Percentiles rank a stretch among this genome's conserved stretches.
Conservation (phyloP, 2,113 vertebrate genomes). For the Cryptomyrus ogoouensis region DNA sequence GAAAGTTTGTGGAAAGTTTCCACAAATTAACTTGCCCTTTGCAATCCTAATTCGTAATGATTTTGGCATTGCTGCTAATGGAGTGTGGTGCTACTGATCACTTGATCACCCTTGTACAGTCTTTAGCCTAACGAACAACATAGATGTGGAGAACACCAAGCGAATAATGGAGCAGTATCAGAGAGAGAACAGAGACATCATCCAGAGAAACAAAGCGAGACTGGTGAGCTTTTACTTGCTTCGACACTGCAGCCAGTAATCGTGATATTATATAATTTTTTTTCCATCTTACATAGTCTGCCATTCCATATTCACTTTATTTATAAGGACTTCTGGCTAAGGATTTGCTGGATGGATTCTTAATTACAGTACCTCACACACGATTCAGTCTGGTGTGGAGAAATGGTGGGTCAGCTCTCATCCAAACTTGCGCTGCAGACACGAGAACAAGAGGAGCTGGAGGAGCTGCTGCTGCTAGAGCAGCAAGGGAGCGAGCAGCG, state of each 20-base stretch:
- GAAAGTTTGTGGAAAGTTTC: neutral
- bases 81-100: neutral
- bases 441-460: constrained; percentile 89
- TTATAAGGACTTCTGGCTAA: neutral
- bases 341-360: neutral
- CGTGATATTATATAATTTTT: neutral
- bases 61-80: neutral
- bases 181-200: constrained; percentile 87
- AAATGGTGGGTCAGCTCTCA: neutral
- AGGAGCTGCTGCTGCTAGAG: constrained; percentile 84
- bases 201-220: constrained; percentile 92
- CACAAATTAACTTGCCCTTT: neutral
- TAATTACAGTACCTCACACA: neutral
- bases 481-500: constrained; percentile 78
- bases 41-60: neutral
- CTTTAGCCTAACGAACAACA: constrained; percentile 89
- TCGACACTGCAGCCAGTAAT: neutral
- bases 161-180: constrained; percentile 93
- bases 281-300: neutral
- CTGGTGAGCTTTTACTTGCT: constrained; percentile 69
- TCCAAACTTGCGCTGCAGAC: constrained; percentile 58
- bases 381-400: neutral
- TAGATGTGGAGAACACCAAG: constrained; percentile 89
- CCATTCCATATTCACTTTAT: neutral
- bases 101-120: constrained; percentile 60